Conservation (phyloP, 2,113 vertebrate species). For the Sula dactylatra region DNA sequence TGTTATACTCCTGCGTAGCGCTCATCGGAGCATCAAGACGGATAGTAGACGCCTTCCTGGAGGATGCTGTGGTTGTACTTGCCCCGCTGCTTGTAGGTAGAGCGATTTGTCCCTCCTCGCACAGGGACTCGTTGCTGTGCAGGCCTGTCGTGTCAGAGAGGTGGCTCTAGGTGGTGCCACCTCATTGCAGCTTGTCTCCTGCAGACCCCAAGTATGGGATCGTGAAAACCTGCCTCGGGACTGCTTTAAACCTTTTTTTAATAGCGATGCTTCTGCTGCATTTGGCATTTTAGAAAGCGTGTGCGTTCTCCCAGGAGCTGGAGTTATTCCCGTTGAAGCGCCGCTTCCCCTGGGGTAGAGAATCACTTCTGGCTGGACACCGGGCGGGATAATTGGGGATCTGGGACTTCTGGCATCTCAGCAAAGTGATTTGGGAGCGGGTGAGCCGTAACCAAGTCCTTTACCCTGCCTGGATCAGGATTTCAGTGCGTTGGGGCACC, state of each 20-base stretch:
- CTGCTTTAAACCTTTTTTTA: not conserved
- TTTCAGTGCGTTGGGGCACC: not conserved
- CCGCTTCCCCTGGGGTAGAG: not conserved
- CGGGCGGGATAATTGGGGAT: too few relatives aligned
- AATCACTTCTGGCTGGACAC: not conserved
- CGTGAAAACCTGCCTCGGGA: not conserved
- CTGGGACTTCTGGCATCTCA: not conserved
- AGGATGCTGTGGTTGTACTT: not conserved
- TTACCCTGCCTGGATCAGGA: not conserved
- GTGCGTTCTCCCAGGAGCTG: fast-evolving
- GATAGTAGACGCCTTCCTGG: fast-evolving
- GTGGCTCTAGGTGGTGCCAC: constrained; percentile 39
- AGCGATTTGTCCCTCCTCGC: not conserved
- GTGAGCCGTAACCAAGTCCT: not conserved
- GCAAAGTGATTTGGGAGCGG: not conserved
- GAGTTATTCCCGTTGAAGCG: not conserved
- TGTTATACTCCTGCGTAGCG: not conserved
- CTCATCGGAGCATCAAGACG: not conserved
- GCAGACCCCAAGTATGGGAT: too few relatives aligned
- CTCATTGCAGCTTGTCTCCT: not conserved
- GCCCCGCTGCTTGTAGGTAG: fast-evolving
- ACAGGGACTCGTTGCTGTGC: not conserved
- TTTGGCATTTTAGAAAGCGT: not conserved
- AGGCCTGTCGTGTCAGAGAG: not conserved
- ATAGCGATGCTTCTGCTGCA: not conserved